These are phyloP conservation scores for Drosophila kohkoa DNA, from an alignment of 1,140 invertebrate genomes.

Conservation along the genomic window DNA sequence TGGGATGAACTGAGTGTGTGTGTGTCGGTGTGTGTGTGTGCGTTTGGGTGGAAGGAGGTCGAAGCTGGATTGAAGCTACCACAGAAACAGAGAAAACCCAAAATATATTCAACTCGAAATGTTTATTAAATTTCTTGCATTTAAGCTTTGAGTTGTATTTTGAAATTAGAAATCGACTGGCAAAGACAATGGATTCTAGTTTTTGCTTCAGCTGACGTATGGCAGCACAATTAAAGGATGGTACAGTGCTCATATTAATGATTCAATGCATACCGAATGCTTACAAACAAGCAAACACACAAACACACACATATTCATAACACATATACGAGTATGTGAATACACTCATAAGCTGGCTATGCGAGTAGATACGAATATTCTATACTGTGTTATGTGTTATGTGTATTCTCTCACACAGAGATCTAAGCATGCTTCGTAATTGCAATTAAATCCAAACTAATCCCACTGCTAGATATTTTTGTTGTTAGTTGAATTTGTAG, in stretches of 20 bases:
- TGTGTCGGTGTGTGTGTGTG: no score
- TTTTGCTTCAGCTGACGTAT: slow-evolving; percentile 2
- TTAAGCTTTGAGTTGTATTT: slow-evolving; percentile 67
- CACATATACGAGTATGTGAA: background rate
- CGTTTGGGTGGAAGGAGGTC: slow-evolving; percentile 19
- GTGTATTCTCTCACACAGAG: background rate
- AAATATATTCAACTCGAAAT: slow-evolving; percentile 77
- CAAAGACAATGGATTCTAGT: slow-evolving; percentile 45
- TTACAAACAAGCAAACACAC: background rate
- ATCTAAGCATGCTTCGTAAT: slow-evolving; percentile 13
- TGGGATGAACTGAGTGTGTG: background rate
- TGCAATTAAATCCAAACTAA: slow-evolving; percentile 20
- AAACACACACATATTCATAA: background rate
- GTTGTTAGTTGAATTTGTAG: slow-evolving; percentile 12
- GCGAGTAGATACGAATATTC: no score
- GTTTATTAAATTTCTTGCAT: slow-evolving; percentile 82
- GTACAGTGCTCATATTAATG: slow-evolving; percentile 30
- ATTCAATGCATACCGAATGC: slow-evolving; percentile 36
- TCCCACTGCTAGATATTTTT: slow-evolving; percentile 2
- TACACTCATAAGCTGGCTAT: background rate
- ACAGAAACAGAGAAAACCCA: slow-evolving; percentile 44
- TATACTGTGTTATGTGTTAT: no score
- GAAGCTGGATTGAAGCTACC: slow-evolving; percentile 10
- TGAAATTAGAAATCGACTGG: slow-evolving; percentile 58
- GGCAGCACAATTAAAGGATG: slow-evolving; percentile 33